These are phyloP conservation scores for Eucriotettix oculatus DNA, from an alignment of 2,888 invertebrate genomes.

Conservation along the genomic window DNA sequence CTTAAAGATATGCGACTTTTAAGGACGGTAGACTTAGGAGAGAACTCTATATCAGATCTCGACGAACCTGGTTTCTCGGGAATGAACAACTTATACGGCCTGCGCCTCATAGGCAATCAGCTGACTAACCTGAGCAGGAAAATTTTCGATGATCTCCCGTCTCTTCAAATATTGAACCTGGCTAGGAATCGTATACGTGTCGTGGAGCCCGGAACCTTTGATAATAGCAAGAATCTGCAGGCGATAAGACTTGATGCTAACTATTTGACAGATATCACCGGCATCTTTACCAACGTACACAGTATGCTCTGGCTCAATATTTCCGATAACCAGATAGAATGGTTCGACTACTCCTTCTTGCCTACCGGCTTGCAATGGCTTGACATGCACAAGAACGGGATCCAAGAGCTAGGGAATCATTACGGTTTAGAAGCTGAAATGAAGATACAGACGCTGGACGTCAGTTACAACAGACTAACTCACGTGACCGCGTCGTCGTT, in stretches of 20 bases:
- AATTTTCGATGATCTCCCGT: constrained; percentile 61
- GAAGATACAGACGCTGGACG: constrained; percentile 67
- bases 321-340: constrained; percentile 74
- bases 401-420: constrained; percentile 61
- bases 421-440: constrained; percentile 52
- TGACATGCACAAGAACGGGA: constrained; percentile 75
- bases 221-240: constrained; percentile 60
- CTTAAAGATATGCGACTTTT: constrained; percentile 71
- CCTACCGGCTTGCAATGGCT: constrained; percentile 73
- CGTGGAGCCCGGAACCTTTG: constrained; percentile 68
- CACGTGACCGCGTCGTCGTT: constrained; percentile 59
- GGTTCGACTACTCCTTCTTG: constrained; percentile 76
- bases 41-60: constrained; percentile 69
- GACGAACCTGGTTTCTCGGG: constrained; percentile 70
- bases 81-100: constrained; percentile 68
- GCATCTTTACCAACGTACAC: constrained; percentile 66
- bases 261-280: constrained; percentile 62
- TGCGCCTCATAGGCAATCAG: constrained; percentile 79
- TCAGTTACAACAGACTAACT: constrained; percentile 76
- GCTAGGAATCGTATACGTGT: constrained; percentile 67
- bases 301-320: constrained; percentile 79
- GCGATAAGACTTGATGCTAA: constrained; percentile 79
- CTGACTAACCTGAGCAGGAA: constrained; percentile 65
- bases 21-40: constrained; percentile 76
- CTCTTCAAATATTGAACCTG: constrained; percentile 71